These are phyloP conservation scores for Indicator indicator DNA, from an alignment of 2,113 vertebrate genomes.

Conservation along the genomic window DNA sequence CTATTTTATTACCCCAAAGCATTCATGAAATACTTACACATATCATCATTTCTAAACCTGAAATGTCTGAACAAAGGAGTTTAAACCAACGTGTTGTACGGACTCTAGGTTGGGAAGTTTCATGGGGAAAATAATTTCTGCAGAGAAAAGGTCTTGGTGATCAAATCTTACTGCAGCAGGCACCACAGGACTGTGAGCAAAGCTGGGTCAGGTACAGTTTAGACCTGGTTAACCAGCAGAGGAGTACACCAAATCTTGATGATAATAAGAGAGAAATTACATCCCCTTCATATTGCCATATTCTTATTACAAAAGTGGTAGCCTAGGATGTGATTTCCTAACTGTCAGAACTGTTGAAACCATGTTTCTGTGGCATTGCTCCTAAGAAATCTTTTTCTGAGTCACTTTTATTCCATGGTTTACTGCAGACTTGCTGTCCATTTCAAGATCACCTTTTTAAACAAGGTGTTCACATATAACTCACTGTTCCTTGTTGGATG, in stretches of 20 bases:
- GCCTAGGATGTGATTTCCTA: not conserved
- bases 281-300: not conserved
- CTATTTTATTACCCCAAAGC: not conserved
- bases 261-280: not conserved
- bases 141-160: not conserved
- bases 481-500: not conserved
- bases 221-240: not conserved
- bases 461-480: not conserved
- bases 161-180: not conserved
- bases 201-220: not conserved
- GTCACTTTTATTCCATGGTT: not conserved
- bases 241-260: not conserved
- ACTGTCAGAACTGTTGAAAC: not conserved
- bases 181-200: not conserved
- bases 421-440: not conserved
- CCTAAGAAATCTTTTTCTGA: slow-evolving; percentile 15
- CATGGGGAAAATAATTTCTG: not conserved
- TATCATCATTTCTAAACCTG: not conserved
- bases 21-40: not conserved
- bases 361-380: not conserved
- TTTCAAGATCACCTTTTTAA: not conserved
- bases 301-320: not conserved
- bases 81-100: not conserved
- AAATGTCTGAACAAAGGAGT: not conserved
- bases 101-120: not conserved